Conservation (phyloP, 2,113 vertebrate genomes). For the Pelecanus crispus region DNA sequence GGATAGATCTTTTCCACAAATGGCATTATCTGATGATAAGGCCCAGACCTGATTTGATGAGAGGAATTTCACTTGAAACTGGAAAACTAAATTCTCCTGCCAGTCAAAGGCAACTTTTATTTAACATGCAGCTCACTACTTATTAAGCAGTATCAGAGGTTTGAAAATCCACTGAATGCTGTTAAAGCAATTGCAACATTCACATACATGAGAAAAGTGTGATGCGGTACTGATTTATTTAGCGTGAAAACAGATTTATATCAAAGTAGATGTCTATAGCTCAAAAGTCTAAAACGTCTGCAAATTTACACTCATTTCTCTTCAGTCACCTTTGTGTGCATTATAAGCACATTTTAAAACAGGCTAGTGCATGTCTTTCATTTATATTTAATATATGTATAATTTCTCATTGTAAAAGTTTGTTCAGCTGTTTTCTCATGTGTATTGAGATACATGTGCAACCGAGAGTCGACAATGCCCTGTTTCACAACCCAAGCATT, state of each 20-base stretch:
- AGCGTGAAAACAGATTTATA: not conserved
- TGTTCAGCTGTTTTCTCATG: not conserved
- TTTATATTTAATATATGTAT: not conserved
- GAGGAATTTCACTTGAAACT: conserved; percentile 7
- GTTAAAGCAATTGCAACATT: conserved; percentile 3
- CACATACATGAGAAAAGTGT: not conserved
- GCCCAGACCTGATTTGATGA: not conserved
- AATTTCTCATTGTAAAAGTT: not conserved
- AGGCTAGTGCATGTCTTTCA: not conserved
- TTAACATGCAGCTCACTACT: not conserved
- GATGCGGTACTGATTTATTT: not conserved
- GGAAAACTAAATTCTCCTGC: not conserved
- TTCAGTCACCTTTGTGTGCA: not conserved
- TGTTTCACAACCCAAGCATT: not conserved
- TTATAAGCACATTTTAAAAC: not conserved
- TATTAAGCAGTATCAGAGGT: not conserved
- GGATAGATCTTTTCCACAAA: not conserved
- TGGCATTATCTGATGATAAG: not conserved
- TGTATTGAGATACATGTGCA: rapidly evolving
- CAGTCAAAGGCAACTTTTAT: not conserved
- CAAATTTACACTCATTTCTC: not conserved
- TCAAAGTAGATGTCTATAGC: not conserved
- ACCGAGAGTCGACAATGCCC: not conserved
- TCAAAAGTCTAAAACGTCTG: not conserved
- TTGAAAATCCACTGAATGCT: not conserved